A percentile compares a stretch with the other conserved stretches of the same genome.
phyloP scores from a whole-genome alignment of 2,888 invertebrate species.

The Cantharis rufa region DNA sequence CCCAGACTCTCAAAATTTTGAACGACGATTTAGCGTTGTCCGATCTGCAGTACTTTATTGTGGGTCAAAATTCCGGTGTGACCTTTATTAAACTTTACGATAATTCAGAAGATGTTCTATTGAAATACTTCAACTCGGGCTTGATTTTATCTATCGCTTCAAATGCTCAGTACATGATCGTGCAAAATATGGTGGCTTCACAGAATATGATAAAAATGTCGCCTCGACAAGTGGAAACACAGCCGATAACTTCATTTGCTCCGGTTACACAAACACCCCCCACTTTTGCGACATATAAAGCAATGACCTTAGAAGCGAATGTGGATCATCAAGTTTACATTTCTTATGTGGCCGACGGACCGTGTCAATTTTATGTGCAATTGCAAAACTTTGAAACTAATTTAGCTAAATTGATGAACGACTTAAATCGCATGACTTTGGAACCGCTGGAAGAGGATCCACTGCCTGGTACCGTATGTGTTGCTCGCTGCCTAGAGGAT shows the following conservation, averaged over 20 bases:
- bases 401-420: slow-evolving; percentile 71
- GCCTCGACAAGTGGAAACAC: slow-evolving; percentile 33
- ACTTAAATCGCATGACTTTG: slow-evolving; percentile 68
- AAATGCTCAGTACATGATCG: slow-evolving; percentile 55
- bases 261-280: slow-evolving; percentile 54
- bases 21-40: slow-evolving; percentile 53
- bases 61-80: slow-evolving; percentile 52
- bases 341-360: slow-evolving; percentile 80
- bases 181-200: slow-evolving; percentile 27
- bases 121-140: slow-evolving; percentile 56
- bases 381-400: slow-evolving; percentile 64
- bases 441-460: slow-evolving; percentile 69
- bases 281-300: slow-evolving; percentile 60
- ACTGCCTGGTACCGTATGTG: slow-evolving; percentile 75
- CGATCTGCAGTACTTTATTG: slow-evolving; percentile 54
- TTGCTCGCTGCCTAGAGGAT: slow-evolving; percentile 73
- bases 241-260: slow-evolving; percentile 44
- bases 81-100: slow-evolving; percentile 58
- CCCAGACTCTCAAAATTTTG: slow-evolving; percentile 53
- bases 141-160: slow-evolving; percentile 55
- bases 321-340: slow-evolving; percentile 71
- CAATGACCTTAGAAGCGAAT: slow-evolving; percentile 59
- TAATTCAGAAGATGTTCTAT: slow-evolving; percentile 57
- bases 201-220: slow-evolving; percentile 24
- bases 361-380: slow-evolving; percentile 77